Conservation (phyloP, 2,888 invertebrate species). For the Meteorus cinctellus region DNA sequence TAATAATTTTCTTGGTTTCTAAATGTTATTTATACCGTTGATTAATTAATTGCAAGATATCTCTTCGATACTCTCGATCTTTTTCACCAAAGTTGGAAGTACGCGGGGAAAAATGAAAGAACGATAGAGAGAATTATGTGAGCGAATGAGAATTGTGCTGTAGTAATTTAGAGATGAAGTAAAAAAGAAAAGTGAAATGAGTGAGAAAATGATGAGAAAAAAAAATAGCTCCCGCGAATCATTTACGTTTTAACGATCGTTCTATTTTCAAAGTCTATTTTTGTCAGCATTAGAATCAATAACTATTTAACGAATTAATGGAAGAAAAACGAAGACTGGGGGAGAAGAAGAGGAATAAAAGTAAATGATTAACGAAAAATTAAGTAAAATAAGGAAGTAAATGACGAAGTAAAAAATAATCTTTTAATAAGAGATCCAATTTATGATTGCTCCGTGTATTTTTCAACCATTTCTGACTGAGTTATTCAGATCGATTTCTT, state of each 20-base stretch:
- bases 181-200: conserved; percentile 43
- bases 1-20: background rate
- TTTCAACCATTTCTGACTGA: conserved; percentile 20
- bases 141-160: conserved; percentile 14
- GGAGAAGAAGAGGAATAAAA: background rate
- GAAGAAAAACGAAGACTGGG: conserved; percentile 5
- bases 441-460: background rate
- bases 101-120: conserved; percentile 15
- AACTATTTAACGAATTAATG: conserved; percentile 31
- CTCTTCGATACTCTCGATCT: background rate
- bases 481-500: background rate
- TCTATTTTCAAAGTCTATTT: conserved; percentile 54
- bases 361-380: conserved; percentile 16
- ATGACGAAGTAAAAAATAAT: background rate
- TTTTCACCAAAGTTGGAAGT: conserved; percentile 20
- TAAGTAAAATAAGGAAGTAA: conserved; percentile 13
- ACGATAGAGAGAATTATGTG: conserved; percentile 24
- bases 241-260: conserved; percentile 55
- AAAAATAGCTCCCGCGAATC: conserved; percentile 14
- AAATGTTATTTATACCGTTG: background rate
- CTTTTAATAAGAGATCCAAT: background rate
- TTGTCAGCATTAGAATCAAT: conserved; percentile 50
- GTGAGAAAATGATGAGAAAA: conserved; percentile 43
- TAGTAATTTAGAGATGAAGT: background rate
- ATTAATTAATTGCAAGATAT: background rate